A percentile compares a stretch with the other conserved stretches of the same genome.
Evolutionary conservation across 2,797 vertebrate genomes (phyloP).

Genomic region (Scarus forsteni): DNA sequence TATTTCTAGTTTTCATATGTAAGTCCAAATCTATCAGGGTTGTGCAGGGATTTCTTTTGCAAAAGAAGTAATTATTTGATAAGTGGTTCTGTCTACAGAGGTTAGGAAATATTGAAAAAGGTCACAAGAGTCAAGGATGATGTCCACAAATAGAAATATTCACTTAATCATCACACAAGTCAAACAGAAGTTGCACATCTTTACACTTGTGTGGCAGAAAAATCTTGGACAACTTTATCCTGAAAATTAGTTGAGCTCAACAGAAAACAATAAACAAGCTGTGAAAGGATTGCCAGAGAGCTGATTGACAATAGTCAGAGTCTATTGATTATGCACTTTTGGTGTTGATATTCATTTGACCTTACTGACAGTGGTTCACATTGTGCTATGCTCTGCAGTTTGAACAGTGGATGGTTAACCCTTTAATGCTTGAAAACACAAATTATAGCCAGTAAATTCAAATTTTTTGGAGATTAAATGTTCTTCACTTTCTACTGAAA

Average conservation of each 20-base stretch:
- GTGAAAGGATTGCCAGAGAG: no score
- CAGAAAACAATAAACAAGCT: no score
- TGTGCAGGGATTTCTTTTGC: not conserved
- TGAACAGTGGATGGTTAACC: conserved; percentile 1
- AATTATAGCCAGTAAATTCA: no score
- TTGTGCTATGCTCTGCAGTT: not conserved
- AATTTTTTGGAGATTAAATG: no score
- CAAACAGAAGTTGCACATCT: not conserved
- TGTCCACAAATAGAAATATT: not conserved
- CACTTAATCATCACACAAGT: not conserved
- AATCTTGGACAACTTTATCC: no score
- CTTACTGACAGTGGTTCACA: not conserved
- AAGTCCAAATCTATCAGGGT: not conserved
- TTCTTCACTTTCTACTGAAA: no score
- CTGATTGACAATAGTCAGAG: no score
- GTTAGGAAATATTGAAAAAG: not conserved
- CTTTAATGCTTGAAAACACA: not conserved
- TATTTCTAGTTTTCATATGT: not conserved
- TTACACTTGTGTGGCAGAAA: not conserved
- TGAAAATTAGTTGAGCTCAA: not conserved
- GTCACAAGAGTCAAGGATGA: not conserved
- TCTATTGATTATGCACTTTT: no score
- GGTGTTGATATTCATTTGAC: not conserved
- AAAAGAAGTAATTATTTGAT: conserved; percentile 2
- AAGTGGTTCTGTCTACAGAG: not conserved